Evolutionary conservation across 1,140 invertebrate species (phyloP), one percentile per base, ranked within the genome.

Genomic region (Rhynchophorus ferrugineus): DNA sequence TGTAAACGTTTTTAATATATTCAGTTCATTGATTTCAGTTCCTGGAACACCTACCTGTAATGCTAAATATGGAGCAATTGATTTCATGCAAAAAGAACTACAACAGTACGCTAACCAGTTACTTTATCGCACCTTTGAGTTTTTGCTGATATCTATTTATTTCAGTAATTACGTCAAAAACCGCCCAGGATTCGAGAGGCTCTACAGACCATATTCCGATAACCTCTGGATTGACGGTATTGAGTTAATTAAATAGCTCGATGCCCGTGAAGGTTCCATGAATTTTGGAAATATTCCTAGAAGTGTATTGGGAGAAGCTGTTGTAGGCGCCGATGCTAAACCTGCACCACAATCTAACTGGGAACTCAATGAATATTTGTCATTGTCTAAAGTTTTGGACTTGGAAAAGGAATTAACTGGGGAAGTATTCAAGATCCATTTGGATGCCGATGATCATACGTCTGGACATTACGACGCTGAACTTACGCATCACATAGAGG

Each of bases 171-270:
- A n/a, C n/a, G n/a, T n/a, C n/a, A n/a, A n/a, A n/a, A n/a, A n/a
- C n/a, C n/a, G n/a, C n/a, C n/a, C n/a, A n/a, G n/a, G n/a, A n/a
- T n/a, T n/a, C n/a, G n/a, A n/a, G n/a, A n/a, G n/a, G n/a, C n/a
- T n/a, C n/a, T n/a, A n/a, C n/a, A n/a, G n/a, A n/a, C n/a, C n/a
- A n/a, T n/a, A n/a, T n/a, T n/a, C n/a, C n/a, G n/a, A n/a, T n/a
- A n/a, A n/a, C 16, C 71, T 79, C 11, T 91, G 87, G 82, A 75
- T 81, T 16, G 78, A 85, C 61, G 76, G 78, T 24, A 82, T 89
- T 58, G 77, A 82, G 2, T 60, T 89, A 3, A 83, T 89, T 54
- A 84, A 89, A 62, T 84, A 83, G 66, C 77, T 89, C 19, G 75
- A 80, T 8, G 79, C 80, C 65, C 80, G 88, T 60, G 87, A 87